Percentiles rank a stretch among this genome's conserved stretches.
phyloP scores from a whole-genome alignment of 2,113 vertebrate genomes.

The Cryptotis parvus region DNA sequence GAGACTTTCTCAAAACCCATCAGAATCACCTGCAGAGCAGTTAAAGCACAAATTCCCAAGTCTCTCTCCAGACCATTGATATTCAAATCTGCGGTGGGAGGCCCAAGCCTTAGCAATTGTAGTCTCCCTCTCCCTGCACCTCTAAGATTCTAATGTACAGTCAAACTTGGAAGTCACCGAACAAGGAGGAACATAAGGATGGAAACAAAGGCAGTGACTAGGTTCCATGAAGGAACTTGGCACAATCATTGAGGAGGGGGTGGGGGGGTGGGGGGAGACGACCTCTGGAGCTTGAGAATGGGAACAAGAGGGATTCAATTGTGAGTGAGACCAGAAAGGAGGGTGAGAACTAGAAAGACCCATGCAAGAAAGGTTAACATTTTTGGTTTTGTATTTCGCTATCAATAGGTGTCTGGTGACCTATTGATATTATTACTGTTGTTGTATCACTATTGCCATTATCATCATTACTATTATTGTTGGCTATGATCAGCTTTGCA shows the following conservation, averaged over 20 bases:
- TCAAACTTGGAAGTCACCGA: no score
- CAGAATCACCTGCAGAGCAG: background rate
- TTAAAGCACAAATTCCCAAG: background rate
- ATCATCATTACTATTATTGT: background rate
- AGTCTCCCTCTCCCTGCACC: background rate
- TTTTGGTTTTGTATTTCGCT: slow-evolving; percentile 18
- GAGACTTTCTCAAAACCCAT: background rate
- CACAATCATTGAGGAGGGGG: background rate
- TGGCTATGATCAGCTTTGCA: background rate
- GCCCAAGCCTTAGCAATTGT: background rate
- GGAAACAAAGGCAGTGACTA: background rate
- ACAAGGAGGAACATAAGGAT: background rate
- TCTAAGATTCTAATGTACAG: background rate
- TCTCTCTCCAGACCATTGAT: background rate
- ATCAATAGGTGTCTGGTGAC: background rate
- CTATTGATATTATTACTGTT: background rate
- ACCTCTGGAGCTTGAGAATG: background rate
- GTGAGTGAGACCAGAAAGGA: background rate
- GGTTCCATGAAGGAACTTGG: background rate
- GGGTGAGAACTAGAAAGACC: background rate
- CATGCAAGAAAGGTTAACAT: background rate
- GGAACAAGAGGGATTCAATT: background rate
- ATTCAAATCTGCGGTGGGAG: background rate
- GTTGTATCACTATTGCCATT: background rate
- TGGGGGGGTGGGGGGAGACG: background rate